Percentiles rank a stretch among this genome's conserved stretches.
Conservation (phyloP, 2,797 vertebrate genomes). For the Danio kyathit region DNA sequence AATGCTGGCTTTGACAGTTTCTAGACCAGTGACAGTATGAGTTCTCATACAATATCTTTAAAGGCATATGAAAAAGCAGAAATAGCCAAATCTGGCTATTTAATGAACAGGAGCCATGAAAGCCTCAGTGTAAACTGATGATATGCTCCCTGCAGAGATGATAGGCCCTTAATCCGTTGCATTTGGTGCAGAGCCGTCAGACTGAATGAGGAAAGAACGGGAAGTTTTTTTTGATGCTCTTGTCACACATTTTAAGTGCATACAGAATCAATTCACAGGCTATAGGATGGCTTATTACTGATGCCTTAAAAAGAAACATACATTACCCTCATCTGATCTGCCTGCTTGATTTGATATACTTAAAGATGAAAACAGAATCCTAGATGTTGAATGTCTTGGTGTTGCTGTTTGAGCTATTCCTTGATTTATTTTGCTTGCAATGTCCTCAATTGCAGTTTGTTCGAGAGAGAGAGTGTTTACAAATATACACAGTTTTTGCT, state of each 20-base stretch:
- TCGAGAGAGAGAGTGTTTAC: constrained; percentile 11
- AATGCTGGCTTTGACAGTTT: background rate
- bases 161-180: constrained; percentile 40
- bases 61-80: constrained; percentile 33
- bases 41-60: constrained; percentile 33
- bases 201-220: constrained; percentile 32
- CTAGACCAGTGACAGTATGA: background rate
- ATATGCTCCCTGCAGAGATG: constrained; percentile 35
- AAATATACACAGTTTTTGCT: background rate
- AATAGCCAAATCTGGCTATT: constrained; percentile 33
- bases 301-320: constrained; percentile 22
- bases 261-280: constrained; percentile 50
- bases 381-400: background rate
- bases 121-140: constrained; percentile 50
- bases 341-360: constrained; percentile 12
- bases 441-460: constrained; percentile 22
- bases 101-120: constrained; percentile 46
- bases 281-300: background rate
- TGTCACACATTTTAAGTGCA: constrained; percentile 56
- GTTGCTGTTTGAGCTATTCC: constrained; percentile 12
- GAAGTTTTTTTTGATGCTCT: constrained; percentile 35
- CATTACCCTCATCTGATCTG: background rate
- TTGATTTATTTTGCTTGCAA: constrained; percentile 9
- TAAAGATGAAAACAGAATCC: constrained; percentile 2
- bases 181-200: constrained; percentile 41